Conservation (phyloP, 92 coral and sea anemone species). For the Nematostella vectensis region DNA sequence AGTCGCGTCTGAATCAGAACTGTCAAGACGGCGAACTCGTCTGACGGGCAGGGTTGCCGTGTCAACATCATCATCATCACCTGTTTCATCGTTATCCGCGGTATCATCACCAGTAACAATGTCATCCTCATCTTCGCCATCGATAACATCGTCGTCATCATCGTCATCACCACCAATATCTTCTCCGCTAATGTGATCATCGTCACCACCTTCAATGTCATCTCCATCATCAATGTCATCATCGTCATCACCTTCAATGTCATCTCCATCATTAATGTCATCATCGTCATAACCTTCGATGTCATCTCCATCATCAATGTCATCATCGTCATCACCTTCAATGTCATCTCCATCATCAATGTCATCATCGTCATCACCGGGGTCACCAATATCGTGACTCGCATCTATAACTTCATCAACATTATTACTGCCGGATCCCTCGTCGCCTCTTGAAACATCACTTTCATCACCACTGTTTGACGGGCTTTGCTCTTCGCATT, state of each 20-base stretch:
- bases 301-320: no score
- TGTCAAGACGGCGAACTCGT: constrained; percentile 8
- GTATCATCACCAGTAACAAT: not conserved
- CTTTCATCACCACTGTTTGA: constrained; percentile 1
- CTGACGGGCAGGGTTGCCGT: constrained; percentile 2
- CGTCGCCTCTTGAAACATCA: no score
- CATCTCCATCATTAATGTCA: no score
- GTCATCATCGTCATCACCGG: no score
- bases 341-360: no score
- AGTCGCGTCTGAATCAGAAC: not conserved
- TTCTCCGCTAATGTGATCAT: not conserved
- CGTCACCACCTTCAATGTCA: constrained; percentile 3
- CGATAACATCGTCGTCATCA: no score
- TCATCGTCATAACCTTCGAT: no score
- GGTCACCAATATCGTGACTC: not conserved
- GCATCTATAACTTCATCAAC: not conserved
- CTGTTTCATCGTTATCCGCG: constrained; percentile 10
- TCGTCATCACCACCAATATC: constrained; percentile 3
- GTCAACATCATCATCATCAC: constrained; percentile 13
- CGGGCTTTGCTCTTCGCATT: not conserved
- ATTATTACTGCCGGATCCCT: not conserved
- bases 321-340: no score
- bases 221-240: not conserved
- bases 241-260: not conserved
- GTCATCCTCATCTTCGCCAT: no score